Percentiles rank a stretch among this genome's conserved stretches.
These are phyloP conservation scores for Cotesia glomerata DNA, from an alignment of 1,140 invertebrate species.

Conservation along the genomic window DNA sequence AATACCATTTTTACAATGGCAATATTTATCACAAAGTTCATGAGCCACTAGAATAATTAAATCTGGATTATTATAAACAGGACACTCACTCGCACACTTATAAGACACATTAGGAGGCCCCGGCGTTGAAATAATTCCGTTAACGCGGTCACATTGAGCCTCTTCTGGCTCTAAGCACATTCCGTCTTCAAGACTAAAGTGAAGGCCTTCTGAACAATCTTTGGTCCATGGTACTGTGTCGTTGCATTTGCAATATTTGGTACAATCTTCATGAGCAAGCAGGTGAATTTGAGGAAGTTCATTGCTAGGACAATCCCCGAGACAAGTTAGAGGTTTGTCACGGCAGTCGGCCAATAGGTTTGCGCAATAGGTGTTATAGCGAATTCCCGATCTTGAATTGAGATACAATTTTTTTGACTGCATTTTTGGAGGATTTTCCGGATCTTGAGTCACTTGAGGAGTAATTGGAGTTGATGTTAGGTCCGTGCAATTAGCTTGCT, in stretches of 20 bases:
- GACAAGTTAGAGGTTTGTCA: not conserved
- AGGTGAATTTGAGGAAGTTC: not conserved
- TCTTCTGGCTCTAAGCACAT: not conserved
- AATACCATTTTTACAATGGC: not conserved
- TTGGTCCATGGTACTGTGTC: not conserved
- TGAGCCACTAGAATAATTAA: not conserved
- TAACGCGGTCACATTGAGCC: not conserved
- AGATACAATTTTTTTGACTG: too few relatives aligned
- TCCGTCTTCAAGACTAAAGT: not conserved
- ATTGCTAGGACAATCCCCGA: not conserved
- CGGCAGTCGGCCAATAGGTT: too few relatives aligned
- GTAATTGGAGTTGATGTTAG: not conserved
- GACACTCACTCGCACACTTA: not conserved
- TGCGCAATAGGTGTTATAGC: too few relatives aligned
- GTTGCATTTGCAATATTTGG: not conserved
- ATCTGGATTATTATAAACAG: not conserved
- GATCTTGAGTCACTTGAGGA: not conserved
- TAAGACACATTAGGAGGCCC: not conserved
- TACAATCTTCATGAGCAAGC: not conserved
- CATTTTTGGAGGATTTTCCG: not conserved
- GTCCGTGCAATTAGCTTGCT: conserved; percentile 33
- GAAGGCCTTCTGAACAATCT: not conserved
- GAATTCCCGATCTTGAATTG: too few relatives aligned
- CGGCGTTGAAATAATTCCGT: too few relatives aligned
- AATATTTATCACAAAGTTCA: not conserved